These are phyloP conservation scores for Andrena dorsata DNA, from an alignment of 2,888 invertebrate genomes.

Conservation along the genomic window DNA sequence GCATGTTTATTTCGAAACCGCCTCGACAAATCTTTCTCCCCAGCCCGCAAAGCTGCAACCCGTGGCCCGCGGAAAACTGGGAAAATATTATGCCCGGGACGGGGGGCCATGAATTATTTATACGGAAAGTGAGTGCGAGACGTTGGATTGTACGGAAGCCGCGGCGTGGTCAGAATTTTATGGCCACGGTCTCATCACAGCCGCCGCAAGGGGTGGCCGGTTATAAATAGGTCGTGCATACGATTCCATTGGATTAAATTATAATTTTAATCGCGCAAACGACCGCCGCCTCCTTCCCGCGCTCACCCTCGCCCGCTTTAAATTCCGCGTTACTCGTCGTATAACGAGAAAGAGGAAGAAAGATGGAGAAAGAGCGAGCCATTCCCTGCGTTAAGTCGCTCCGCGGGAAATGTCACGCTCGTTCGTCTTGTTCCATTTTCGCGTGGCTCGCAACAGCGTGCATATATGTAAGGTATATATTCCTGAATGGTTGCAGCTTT, in stretches of 20 bases:
- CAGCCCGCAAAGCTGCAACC: not conserved
- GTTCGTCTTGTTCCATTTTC: slow-evolving; percentile 4
- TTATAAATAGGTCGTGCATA: slow-evolving; percentile 66
- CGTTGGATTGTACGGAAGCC: slow-evolving; percentile 59
- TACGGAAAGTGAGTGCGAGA: slow-evolving; percentile 59
- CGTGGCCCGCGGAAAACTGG: slow-evolving; percentile 54
- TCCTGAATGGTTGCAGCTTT: not conserved
- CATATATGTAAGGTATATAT: not conserved
- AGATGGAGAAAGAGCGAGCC: not conserved
- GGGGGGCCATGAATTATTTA: slow-evolving; percentile 70
- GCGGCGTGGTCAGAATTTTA: slow-evolving; percentile 66
- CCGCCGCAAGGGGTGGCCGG: not conserved
- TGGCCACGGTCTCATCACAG: slow-evolving; percentile 58
- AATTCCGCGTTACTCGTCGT: slow-evolving; percentile 32
- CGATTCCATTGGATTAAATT: slow-evolving; percentile 73
- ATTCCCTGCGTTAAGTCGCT: slow-evolving; percentile 20
- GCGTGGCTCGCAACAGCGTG: not conserved
- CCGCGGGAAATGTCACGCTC: slow-evolving; percentile 33
- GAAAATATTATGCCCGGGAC: slow-evolving; percentile 64
- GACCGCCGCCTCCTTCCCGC: slow-evolving; percentile 7
- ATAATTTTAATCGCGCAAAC: slow-evolving; percentile 72
- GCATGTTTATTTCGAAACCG: slow-evolving; percentile 31
- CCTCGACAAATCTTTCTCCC: slow-evolving; percentile 44
- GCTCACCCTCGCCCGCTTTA: slow-evolving; percentile 35
- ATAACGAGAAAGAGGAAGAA: slow-evolving; percentile 17